These are phyloP conservation scores for Andrena chrysosceles DNA, from an alignment of 2,888 invertebrate species.

Conservation along the genomic window DNA sequence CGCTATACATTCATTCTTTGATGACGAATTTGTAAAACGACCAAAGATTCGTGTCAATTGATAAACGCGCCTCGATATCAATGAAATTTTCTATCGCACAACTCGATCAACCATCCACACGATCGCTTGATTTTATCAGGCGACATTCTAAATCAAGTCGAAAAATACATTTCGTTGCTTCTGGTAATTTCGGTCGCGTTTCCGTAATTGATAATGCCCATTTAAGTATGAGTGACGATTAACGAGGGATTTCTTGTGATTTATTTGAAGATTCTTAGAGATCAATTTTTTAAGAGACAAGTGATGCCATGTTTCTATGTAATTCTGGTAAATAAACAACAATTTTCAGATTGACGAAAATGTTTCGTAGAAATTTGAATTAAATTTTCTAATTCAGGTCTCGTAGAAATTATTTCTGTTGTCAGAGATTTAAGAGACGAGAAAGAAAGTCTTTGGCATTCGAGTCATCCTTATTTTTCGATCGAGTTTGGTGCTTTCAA, in stretches of 20 bases:
- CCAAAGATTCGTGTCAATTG: background rate
- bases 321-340: too few relatives aligned
- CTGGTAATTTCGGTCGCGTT: background rate
- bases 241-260: too few relatives aligned
- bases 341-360: too few relatives aligned
- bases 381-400: too few relatives aligned
- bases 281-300: too few relatives aligned
- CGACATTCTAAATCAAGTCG: background rate
- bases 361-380: too few relatives aligned
- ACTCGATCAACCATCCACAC: too few relatives aligned
- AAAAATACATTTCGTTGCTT: background rate
- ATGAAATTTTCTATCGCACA: background rate
- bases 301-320: too few relatives aligned
- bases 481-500: background rate
- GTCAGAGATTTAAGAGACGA: too few relatives aligned
- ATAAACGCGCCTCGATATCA: background rate
- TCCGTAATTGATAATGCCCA: background rate
- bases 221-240: background rate
- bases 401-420: too few relatives aligned
- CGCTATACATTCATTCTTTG: conserved; percentile 4
- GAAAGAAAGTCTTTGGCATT: too few relatives aligned
- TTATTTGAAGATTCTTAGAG: too few relatives aligned
- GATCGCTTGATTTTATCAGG: conserved; percentile 1
- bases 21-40: background rate
- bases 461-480: background rate